These are phyloP conservation scores for Synergus itoensis DNA, from an alignment of 2,888 invertebrate genomes.

Conservation along the genomic window DNA sequence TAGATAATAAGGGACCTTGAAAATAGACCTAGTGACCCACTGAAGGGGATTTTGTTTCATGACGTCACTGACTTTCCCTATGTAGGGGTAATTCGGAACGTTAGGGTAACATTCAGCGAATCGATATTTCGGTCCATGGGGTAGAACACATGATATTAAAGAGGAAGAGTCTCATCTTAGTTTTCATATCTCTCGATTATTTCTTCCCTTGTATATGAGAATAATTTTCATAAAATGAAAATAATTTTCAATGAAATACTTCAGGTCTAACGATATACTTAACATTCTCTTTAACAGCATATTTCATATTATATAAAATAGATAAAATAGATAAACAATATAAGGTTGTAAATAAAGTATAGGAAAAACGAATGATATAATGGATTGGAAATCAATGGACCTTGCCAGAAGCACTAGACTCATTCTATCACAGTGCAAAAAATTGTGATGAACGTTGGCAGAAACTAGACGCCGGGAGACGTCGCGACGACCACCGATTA, in stretches of 20 bases:
- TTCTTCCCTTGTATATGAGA: neutral
- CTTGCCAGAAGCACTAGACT: neutral
- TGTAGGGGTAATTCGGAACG: slow-evolving; percentile 66
- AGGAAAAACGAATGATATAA: neutral
- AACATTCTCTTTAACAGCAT: neutral
- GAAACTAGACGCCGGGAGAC: slow-evolving; percentile 46
- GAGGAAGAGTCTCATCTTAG: slow-evolving; percentile 59
- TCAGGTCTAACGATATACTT: neutral
- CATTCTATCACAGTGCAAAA: slow-evolving; percentile 28
- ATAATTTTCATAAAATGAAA: neutral
- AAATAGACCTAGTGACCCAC: slow-evolving; percentile 73
- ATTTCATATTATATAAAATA: too few species aligned
- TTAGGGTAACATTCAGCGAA: slow-evolving; percentile 63
- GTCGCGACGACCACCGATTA: slow-evolving; percentile 67
- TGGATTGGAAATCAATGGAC: slow-evolving; percentile 11
- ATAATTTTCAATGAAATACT: neutral
- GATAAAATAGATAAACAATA: neutral
- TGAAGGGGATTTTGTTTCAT: slow-evolving; percentile 68
- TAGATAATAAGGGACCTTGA: slow-evolving; percentile 44
- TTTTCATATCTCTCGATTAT: neutral
- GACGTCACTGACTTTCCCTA: slow-evolving; percentile 70
- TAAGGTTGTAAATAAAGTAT: neutral
- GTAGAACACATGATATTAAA: slow-evolving; percentile 62
- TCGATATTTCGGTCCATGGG: slow-evolving; percentile 73
- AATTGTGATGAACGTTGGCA: slow-evolving; percentile 46